Conservation (phyloP, 2,797 vertebrate genomes). For the Clarias fuscus region DNA sequence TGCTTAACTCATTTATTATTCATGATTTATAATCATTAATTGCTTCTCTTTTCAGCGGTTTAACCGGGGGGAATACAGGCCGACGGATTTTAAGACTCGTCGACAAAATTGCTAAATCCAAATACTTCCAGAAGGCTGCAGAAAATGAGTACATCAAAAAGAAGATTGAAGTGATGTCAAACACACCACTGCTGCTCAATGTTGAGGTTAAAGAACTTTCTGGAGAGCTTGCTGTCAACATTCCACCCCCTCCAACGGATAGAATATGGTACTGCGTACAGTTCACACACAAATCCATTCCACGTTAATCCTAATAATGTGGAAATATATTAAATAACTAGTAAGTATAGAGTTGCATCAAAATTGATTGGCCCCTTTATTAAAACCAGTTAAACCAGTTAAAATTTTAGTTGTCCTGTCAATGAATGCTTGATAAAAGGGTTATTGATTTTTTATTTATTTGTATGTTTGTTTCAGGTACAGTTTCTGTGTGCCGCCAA, state of each 20-base stretch:
- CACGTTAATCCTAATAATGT: not conserved
- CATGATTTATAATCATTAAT: not conserved
- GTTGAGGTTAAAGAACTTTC: constrained; percentile 87
- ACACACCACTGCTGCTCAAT: constrained; percentile 83
- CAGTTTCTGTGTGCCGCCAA: constrained; percentile 84
- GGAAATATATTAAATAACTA: not conserved
- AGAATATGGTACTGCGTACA: constrained; percentile 86
- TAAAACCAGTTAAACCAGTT: not conserved
- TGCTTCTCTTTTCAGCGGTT: constrained; percentile 56
- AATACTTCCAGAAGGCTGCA: constrained; percentile 87
- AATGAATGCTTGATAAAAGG: not conserved
- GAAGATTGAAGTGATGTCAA: constrained; percentile 92
- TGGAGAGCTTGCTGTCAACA: constrained; percentile 80
- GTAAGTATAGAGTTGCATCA: not conserved
- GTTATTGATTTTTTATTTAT: not conserved
- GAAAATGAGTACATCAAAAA: constrained; percentile 92
- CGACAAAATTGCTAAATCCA: constrained; percentile 89
- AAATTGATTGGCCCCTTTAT: not conserved
- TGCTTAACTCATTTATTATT: not conserved
- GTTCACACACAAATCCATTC: not conserved
- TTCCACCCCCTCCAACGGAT: constrained; percentile 86
- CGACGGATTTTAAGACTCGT: constrained; percentile 86
- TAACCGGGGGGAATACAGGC: constrained; percentile 76
- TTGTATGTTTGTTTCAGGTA: constrained; percentile 72
- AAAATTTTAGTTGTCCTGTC: not conserved